Base-by-base conservation (phyloP, 2,113 vertebrate genomes). In the Copsychus sechellarum region DNA sequence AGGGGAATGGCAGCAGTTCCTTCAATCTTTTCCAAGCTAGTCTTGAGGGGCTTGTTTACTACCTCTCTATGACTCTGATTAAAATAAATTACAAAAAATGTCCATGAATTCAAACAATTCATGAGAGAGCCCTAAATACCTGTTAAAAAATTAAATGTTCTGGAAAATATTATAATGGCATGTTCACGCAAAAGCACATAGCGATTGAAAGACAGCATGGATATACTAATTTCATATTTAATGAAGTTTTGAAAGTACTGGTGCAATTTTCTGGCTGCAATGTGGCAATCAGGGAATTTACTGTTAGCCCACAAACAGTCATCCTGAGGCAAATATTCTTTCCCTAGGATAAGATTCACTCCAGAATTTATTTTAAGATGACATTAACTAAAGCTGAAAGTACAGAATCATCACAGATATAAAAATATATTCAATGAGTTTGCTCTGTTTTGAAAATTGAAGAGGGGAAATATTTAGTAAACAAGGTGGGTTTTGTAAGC, bases 41-140 rank as follows among this genome's bases (percentile, higher is more conserved):
- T 71, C 91, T 80, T 79, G 51, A 92, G 93, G 62, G 67, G 24
- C 58, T 87, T 95, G 54, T 92, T 94, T 94, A 77, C 81, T 43
- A 62, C 34, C 10, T 88, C 42, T 80, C 54, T 51, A n/a, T 53
- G 74, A 38, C 20, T 91, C 74, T 58, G 66, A 91, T 86, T 91
- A 93, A 95, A 94, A 94, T 87, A 94, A 92, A 94, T 83, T 95
- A 43, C 47, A 86, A 94, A 90, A 78, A 67, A 92, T 86, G 86
- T 47, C 42, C 34, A n/a, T 88, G 25, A 91, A 88, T 53, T 64
- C 54, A 60, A 91, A 88, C 33, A 93, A 86, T 7, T 8, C 67
- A 36, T 80, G 76, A 92, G 47, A 95, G 54, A 80, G 19, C 13
- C n/a, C 50, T 88, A 92, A 95, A 91, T 73, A 92, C 50, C 80